A percentile compares a stretch with the other conserved stretches of the same genome.
Evolutionary conservation across 2,113 vertebrate genomes (phyloP).

Genomic region (Narcine bancroftii): DNA sequence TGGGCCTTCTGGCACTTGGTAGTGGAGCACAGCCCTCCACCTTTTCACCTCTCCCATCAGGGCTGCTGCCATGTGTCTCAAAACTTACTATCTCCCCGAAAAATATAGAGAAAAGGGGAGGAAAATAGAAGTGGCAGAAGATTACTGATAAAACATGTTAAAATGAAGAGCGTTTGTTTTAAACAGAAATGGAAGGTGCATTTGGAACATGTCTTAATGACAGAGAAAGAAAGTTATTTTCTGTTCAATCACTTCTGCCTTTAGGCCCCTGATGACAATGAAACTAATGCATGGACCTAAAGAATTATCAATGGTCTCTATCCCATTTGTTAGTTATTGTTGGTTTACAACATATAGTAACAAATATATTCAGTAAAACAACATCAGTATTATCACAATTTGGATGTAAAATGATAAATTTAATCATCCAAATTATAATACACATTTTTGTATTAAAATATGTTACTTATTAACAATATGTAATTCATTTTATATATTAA

Average conservation of each 20-base stretch:
- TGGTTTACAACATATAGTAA: constrained; percentile 55
- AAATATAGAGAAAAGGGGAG: neutral
- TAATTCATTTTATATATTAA: constrained; percentile 56
- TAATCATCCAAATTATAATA: constrained; percentile 56
- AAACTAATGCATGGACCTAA: constrained; percentile 51
- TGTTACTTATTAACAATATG: constrained; percentile 58
- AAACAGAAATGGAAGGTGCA: constrained; percentile 38
- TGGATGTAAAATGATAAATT: constrained; percentile 60
- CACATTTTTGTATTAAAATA: constrained; percentile 54
- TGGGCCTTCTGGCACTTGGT: no score
- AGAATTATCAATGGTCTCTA: constrained; percentile 46
- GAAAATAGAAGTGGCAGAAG: no score
- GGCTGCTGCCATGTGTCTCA: no score
- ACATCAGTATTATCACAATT: constrained; percentile 61
- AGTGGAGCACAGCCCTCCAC: no score
- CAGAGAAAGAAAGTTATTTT: constrained; percentile 45
- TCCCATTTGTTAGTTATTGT: constrained; percentile 50
- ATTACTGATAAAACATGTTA: no score
- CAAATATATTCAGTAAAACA: constrained; percentile 58
- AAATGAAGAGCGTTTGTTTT: neutral
- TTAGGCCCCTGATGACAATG: constrained; percentile 53
- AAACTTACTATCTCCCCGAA: neutral
- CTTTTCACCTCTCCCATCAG: no score
- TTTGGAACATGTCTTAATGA: constrained; percentile 42
- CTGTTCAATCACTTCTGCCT: constrained; percentile 54